Evolutionary conservation across 2,113 vertebrate species (phyloP).

Genomic region (Kryptolebias marmoratus): DNA sequence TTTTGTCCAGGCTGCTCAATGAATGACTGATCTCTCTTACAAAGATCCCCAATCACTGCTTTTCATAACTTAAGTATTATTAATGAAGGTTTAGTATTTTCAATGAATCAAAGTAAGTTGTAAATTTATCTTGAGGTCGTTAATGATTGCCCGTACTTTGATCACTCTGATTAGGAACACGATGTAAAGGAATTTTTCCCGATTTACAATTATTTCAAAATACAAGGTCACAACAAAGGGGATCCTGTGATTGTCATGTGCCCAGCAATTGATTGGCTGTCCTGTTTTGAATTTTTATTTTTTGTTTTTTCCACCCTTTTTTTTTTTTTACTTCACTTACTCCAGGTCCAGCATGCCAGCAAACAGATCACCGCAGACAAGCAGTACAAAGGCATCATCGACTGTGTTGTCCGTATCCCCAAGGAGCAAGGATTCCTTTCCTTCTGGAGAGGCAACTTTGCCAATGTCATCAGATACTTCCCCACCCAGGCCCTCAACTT

Average conservation of each 20-base stretch:
- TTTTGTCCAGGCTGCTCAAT: not conserved
- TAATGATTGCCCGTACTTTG: not conserved
- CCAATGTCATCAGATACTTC: conserved; percentile 93
- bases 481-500: conserved; percentile 93
- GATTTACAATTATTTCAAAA: not conserved
- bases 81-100: too few relatives aligned
- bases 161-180: not conserved
- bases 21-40: not conserved
- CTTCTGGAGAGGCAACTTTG: conserved; percentile 92
- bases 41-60: too few relatives aligned
- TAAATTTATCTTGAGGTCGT: not conserved
- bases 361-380: conserved; percentile 87
- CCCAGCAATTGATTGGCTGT: not conserved
- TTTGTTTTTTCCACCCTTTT: not conserved
- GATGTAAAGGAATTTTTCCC: too few relatives aligned
- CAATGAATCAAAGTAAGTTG: too few relatives aligned
- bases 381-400: conserved; percentile 91
- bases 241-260: conserved; percentile 21
- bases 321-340: not conserved
- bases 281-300: not conserved
- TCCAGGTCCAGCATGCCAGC: conserved; percentile 90
- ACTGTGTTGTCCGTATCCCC: conserved; percentile 89
- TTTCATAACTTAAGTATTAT: too few relatives aligned
- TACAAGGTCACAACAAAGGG: conserved; percentile 68
- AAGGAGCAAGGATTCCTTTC: conserved; percentile 89